phyloP scores from a whole-genome alignment of 2,113 vertebrate genomes.

The Rhabdomys dilectus region DNA sequence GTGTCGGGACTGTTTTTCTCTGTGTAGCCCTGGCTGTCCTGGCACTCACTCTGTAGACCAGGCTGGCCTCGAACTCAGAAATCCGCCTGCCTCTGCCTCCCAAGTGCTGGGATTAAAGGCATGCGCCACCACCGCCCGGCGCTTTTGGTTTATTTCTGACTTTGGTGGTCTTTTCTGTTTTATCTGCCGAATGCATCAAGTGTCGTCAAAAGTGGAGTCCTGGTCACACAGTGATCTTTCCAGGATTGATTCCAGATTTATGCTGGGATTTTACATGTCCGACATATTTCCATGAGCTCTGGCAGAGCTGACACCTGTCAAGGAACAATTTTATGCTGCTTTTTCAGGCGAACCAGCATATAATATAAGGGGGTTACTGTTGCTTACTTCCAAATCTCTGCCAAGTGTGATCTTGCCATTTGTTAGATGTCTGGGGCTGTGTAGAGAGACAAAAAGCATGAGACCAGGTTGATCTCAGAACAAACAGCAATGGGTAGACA shows the following conservation, averaged over 20 bases:
- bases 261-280: conserved; percentile 16
- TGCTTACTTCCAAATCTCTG: conserved; percentile 8
- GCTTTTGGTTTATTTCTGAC: too few species aligned
- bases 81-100: too few species aligned
- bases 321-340: not conserved
- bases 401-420: conserved; percentile 43
- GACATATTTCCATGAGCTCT: conserved; percentile 24
- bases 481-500: not conserved
- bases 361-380: not conserved
- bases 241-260: not conserved
- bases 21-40: too few species aligned
- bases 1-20: too few species aligned
- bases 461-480: not conserved
- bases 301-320: conserved; percentile 19
- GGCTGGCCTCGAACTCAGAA: too few species aligned
- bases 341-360: not conserved
- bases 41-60: too few species aligned
- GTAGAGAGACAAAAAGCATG: not conserved
- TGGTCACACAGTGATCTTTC: conserved; percentile 31
- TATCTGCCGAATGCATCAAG: conserved; percentile 18
- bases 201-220: not conserved
- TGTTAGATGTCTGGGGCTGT: not conserved
- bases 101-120: too few species aligned
- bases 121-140: too few species aligned
- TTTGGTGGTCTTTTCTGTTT: not conserved